A percentile compares a stretch with the other conserved stretches of the same genome.
These are phyloP conservation scores for Neogale vison DNA, from an alignment of 2,113 vertebrate species.

Conservation along the genomic window DNA sequence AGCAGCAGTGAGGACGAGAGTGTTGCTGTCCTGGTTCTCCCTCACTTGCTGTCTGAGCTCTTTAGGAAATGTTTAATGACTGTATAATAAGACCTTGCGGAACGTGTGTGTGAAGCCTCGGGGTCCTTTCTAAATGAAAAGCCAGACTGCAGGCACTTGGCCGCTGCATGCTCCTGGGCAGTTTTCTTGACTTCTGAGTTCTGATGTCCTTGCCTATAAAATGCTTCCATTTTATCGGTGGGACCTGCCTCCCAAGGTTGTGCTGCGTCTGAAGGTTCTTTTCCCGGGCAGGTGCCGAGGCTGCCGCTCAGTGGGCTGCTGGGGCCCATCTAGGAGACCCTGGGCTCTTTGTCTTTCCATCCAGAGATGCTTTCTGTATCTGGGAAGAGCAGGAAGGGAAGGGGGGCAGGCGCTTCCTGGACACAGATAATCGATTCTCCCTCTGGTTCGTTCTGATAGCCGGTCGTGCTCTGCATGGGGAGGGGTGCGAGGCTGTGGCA, in stretches of 20 bases:
- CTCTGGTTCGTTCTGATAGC: not conserved
- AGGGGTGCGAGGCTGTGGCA: not conserved
- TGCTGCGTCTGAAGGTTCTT: not conserved
- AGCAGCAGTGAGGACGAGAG: not conserved
- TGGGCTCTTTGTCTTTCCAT: not conserved
- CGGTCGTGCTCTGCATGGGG: not conserved
- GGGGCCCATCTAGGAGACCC: not conserved
- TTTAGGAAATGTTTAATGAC: conserved; percentile 19
- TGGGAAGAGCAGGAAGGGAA: not conserved
- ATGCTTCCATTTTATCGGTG: not conserved
- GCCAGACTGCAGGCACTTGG: not conserved
- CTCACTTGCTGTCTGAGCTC: not conserved
- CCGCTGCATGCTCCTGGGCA: not conserved
- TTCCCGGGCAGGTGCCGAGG: not conserved
- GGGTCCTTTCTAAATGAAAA: conserved; percentile 18
- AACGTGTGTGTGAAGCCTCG: not conserved
- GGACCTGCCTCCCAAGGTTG: not conserved
- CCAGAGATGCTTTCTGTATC: not conserved
- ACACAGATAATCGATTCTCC: not conserved
- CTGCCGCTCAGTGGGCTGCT: not conserved
- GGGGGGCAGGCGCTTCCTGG: not conserved
- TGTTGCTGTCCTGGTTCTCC: not conserved
- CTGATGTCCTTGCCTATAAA: not conserved
- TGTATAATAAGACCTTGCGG: not conserved
- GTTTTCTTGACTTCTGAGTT: not conserved